Percentiles rank a stretch among this genome's conserved stretches.
Evolutionary conservation across 2,113 vertebrate genomes (phyloP).

Genomic region (Rattus rattus): DNA sequence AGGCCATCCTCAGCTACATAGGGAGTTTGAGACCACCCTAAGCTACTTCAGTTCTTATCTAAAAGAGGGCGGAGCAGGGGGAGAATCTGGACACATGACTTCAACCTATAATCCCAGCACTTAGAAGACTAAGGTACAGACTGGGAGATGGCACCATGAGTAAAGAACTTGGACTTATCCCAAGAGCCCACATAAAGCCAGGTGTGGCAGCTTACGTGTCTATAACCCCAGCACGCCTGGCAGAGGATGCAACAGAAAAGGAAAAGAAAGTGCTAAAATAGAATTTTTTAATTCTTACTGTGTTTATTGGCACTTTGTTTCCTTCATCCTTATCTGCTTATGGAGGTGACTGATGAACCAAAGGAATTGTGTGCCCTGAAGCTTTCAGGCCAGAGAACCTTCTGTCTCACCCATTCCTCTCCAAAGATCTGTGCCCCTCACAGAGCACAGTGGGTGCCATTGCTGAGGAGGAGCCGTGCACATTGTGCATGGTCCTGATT

Average conservation of each 20-base stretch:
- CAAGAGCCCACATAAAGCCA: background rate
- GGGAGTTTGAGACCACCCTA: background rate
- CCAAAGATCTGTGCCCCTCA: background rate
- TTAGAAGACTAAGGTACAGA: background rate
- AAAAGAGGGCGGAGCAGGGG: background rate
- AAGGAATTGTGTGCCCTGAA: background rate
- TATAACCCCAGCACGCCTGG: background rate
- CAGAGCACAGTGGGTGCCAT: background rate
- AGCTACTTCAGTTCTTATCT: background rate
- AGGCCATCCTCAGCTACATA: background rate
- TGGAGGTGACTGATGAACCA: background rate
- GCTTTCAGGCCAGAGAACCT: background rate
- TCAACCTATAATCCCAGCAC: background rate
- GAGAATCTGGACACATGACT: background rate
- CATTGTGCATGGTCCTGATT: background rate
- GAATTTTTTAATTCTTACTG: background rate
- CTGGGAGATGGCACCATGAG: no score
- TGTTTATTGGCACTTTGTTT: slow-evolving; percentile 2
- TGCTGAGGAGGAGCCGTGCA: background rate
- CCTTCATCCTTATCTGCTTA: background rate
- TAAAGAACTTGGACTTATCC: background rate
- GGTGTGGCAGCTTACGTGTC: background rate
- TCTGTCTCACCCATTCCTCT: background rate
- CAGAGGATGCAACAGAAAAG: background rate
- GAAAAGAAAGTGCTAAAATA: slow-evolving; percentile 31